These are phyloP conservation scores for Calephelis nemesis DNA, from an alignment of 1,140 invertebrate species.

Conservation along the genomic window DNA sequence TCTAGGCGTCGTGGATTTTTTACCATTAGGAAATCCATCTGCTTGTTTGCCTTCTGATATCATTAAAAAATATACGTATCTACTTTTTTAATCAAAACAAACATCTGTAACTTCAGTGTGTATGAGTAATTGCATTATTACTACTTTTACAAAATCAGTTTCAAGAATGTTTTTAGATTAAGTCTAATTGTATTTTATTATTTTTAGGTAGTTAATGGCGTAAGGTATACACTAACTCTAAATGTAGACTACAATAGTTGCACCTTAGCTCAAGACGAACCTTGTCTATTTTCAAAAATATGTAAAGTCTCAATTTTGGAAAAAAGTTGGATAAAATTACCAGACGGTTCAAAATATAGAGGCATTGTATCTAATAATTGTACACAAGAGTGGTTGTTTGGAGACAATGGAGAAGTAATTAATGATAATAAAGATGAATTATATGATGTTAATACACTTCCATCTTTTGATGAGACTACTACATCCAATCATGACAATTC, in stretches of 20 bases:
- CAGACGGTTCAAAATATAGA: conserved; percentile 69
- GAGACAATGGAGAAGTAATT: conserved; percentile 62
- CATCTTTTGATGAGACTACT: conserved; percentile 14
- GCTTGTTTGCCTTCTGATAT: too few species aligned
- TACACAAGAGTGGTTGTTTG: conserved; percentile 70
- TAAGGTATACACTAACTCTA: conserved; percentile 67
- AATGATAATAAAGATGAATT: conserved; percentile 35
- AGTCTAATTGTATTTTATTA: conserved; percentile 18
- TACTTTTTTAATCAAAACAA: too few species aligned
- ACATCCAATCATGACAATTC: conserved; percentile 39
- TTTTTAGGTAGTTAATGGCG: conserved; percentile 75
- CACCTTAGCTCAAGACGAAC: conserved; percentile 33
- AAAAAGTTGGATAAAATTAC: conserved; percentile 70
- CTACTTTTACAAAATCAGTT: too few species aligned
- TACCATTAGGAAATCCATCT: too few species aligned
- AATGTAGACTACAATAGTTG: conserved; percentile 59
- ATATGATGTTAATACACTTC: conserved; percentile 33
- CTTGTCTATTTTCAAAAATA: conserved; percentile 39
- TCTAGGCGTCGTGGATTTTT: too few species aligned
- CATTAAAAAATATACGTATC: too few species aligned
- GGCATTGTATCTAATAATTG: conserved; percentile 73
- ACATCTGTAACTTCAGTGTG: too few species aligned
- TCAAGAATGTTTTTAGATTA: too few species aligned
- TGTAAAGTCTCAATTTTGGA: conserved; percentile 71
- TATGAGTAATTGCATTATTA: too few species aligned